Conservation (phyloP, 35 echinoderm and acorn worm genomes). For the Stichopus chloronotus region DNA sequence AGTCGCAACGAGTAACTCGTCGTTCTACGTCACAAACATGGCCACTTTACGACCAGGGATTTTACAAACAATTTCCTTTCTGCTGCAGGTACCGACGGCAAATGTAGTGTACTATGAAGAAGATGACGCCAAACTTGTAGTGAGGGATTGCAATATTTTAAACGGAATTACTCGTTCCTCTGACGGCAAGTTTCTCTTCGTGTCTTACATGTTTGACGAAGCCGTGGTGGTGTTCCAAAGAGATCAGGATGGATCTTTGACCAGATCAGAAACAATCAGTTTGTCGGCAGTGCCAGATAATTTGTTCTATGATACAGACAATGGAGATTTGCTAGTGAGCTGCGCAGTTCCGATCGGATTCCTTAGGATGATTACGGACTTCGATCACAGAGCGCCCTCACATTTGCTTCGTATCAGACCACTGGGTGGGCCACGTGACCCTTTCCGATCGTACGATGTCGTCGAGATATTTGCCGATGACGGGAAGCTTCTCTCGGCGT, state of each 20-base stretch:
- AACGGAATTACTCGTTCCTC: conserved; percentile 39
- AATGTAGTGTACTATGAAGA: conserved; percentile 79
- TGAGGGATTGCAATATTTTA: neutral
- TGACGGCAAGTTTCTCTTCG: conserved; percentile 38
- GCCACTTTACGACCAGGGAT: neutral
- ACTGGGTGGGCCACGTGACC: neutral
- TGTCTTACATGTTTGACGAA: conserved; percentile 12
- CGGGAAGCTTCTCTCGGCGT: neutral
- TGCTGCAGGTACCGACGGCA: conserved; percentile 20
- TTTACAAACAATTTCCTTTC: conserved; percentile 28
- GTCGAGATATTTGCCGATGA: conserved; percentile 41
- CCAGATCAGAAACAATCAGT: neutral
- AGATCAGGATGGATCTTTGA: neutral
- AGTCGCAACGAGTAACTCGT: conserved; percentile 53
- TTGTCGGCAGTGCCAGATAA: neutral
- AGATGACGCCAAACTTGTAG: conserved; percentile 32
- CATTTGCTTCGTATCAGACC: conserved; percentile 42
- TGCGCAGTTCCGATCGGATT: conserved; percentile 1
- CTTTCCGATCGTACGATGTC: neutral
- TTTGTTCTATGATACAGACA: conserved; percentile 26
- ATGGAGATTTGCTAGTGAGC: conserved; percentile 12
- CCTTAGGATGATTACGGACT: neutral
- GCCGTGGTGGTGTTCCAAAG: neutral
- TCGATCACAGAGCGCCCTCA: neutral
- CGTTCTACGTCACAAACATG: conserved; percentile 75